Base-by-base conservation (phyloP, 2,888 invertebrate genomes). In the Polyommatus iphigenia region DNA sequence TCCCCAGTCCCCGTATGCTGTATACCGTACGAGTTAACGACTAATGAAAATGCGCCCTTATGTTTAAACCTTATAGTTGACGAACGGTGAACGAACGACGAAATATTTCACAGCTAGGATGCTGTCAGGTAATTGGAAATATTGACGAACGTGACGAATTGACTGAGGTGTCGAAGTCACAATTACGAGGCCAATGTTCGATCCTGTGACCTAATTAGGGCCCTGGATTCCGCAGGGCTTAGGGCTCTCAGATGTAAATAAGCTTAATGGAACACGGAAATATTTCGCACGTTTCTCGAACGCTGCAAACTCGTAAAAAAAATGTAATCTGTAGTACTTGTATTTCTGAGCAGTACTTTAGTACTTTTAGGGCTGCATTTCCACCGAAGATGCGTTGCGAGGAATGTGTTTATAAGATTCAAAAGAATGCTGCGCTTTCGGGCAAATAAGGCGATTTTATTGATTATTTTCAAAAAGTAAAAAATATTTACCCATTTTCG, bases 181-280 rank as follows among this genome's bases (percentile, higher is more conserved):
- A 67, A 67, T 67, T 29, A 15, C 29, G 67, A 67, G 6, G 67
- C 67, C 67, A 67, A 67, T 67, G 7, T 32, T 67, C 67, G 29
- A 67, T 67, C 32, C 67, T 67, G 29, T 67, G 67, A 32, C 67
- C 67, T 67, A 67, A 67, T 67, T 67, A 32, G 67, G 20, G 24
- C 24, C 7, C 29, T 67, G 29, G 29, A 29, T 67, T 67, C 29
- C 29, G 15, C 67, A 67, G 29, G 67, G 67, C 15, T 32, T 67
- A 67, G 67, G 32, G 67, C 67, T 29, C 67, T 67, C 67, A 32
- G 13, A 13, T 67, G 13, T 62, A 62, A 62, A 62, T 24, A 62
- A 62, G 3, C 62, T 24, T 62, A 24, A 62, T 62, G 62, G 62
- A 62, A 24, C 20, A 62, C 24, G 62, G 24, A 62, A 24, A 62